A percentile compares a stretch with the other conserved stretches of the same genome.
These are phyloP conservation scores for Synergus laeviventris DNA, from an alignment of 2,888 invertebrate species.

Conservation along the genomic window DNA sequence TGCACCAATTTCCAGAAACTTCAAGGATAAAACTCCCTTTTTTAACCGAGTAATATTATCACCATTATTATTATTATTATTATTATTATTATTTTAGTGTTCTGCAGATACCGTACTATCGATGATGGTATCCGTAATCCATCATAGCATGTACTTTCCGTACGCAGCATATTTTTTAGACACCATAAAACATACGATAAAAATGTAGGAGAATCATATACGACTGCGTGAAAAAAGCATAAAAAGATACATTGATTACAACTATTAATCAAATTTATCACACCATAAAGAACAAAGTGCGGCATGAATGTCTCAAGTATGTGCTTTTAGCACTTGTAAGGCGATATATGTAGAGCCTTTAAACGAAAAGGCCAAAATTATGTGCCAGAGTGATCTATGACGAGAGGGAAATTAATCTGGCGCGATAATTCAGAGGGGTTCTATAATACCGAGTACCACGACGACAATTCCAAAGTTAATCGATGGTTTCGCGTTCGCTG, in stretches of 20 bases:
- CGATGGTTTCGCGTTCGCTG: conserved; percentile 59
- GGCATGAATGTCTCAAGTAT: conserved; percentile 15
- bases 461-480: conserved; percentile 69
- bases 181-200: conserved; percentile 23
- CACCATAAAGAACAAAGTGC: conserved; percentile 13
- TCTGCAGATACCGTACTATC: not conserved
- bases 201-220: conserved; percentile 9
- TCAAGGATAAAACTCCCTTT: not conserved
- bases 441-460: conserved; percentile 60
- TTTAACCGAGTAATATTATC: no score
- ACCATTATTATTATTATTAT: no score
- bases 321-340: conserved; percentile 27
- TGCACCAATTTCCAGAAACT: not conserved
- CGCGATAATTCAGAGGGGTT: conserved; percentile 61
- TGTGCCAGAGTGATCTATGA: conserved; percentile 50
- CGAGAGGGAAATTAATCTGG: conserved; percentile 63
- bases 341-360: conserved; percentile 21
- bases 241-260: conserved; percentile 10
- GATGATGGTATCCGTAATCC: not conserved
- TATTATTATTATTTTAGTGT: not conserved
- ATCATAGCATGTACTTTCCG: conserved; percentile 19
- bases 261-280: conserved; percentile 23
- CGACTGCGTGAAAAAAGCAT: conserved; percentile 15
- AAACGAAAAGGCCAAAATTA: conserved; percentile 23
- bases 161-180: conserved; percentile 26